A percentile compares a stretch with the other conserved stretches of the same genome.
These are phyloP conservation scores for Lamellibrachia luymesi DNA, from an alignment of 1,140 invertebrate species.

Conservation along the genomic window DNA sequence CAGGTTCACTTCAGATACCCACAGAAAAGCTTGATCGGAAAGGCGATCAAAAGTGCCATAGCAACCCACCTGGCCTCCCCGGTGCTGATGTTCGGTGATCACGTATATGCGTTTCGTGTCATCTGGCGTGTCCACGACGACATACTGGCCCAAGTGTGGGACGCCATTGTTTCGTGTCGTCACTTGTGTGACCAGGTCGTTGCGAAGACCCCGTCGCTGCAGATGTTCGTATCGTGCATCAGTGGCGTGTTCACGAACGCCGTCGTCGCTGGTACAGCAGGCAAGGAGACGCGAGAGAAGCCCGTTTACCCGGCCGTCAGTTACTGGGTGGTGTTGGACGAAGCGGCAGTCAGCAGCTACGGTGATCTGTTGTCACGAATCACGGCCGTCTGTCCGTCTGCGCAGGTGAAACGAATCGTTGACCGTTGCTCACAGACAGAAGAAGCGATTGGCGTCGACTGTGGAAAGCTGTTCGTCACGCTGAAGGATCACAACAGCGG, in stretches of 20 bases:
- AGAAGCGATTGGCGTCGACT: not conserved
- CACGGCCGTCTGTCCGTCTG: not conserved
- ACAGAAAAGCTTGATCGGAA: not conserved
- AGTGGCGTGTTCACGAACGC: not conserved
- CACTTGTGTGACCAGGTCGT: not conserved
- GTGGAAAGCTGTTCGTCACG: not conserved
- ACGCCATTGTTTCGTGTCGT: not conserved
- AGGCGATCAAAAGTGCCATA: not conserved
- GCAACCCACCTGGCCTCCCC: not conserved
- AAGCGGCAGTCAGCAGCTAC: not conserved
- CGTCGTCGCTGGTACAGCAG: not conserved
- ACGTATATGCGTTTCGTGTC: not conserved
- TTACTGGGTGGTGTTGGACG: conserved; percentile 3
- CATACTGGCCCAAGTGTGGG: not conserved
- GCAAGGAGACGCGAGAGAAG: not conserved
- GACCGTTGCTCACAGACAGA: not conserved
- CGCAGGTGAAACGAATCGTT: not conserved
- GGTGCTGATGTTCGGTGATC: not conserved
- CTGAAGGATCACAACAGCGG: not conserved
- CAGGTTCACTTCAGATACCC: not conserved
- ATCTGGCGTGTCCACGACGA: not conserved
- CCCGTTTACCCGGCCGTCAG: not conserved
- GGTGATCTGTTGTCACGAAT: not conserved
- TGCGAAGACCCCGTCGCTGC: not conserved
- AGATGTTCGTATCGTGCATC: not conserved